Conservation (phyloP, 2,888 invertebrate species). For the Andrena trimmerana region DNA sequence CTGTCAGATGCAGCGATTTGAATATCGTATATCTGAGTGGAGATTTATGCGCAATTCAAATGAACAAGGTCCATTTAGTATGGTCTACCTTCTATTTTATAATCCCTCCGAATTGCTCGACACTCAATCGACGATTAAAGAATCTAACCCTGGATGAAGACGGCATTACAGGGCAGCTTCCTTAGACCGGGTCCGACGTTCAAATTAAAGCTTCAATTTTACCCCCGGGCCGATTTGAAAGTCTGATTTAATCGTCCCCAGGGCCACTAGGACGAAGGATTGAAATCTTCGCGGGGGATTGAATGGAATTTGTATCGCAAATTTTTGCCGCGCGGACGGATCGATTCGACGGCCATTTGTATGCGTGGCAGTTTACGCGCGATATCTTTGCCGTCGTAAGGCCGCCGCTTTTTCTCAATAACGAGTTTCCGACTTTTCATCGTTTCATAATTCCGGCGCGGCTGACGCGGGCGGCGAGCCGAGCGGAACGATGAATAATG, state of each 20-base stretch:
- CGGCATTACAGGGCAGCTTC: not conserved
- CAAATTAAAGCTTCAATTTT: slow-evolving; percentile 56
- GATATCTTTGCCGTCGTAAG: not conserved
- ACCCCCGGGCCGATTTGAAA: slow-evolving; percentile 49
- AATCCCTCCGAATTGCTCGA: not conserved
- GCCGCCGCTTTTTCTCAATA: slow-evolving; percentile 22
- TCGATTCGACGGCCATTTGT: slow-evolving; percentile 20
- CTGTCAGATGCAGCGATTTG: not conserved
- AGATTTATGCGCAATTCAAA: not conserved
- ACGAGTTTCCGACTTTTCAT: slow-evolving; percentile 56
- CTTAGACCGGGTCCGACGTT: slow-evolving; percentile 7
- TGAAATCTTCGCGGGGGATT: slow-evolving; percentile 10
- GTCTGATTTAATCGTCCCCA: slow-evolving; percentile 44
- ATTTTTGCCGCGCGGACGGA: not conserved
- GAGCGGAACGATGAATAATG: slow-evolving; percentile 69
- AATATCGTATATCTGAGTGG: not conserved
- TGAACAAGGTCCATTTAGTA: not conserved
- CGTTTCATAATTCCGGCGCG: slow-evolving; percentile 60
- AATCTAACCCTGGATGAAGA: not conserved
- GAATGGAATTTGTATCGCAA: slow-evolving; percentile 33
- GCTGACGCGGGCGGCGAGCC: slow-evolving; percentile 57
- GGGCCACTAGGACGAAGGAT: slow-evolving; percentile 4
- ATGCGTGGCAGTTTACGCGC: slow-evolving; percentile 17
- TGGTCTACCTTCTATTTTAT: not conserved
- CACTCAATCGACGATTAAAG: not conserved